These are phyloP conservation scores for Echinometra lucunter DNA, from an alignment of 53 echinoderm and acorn worm species.

Conservation along the genomic window DNA sequence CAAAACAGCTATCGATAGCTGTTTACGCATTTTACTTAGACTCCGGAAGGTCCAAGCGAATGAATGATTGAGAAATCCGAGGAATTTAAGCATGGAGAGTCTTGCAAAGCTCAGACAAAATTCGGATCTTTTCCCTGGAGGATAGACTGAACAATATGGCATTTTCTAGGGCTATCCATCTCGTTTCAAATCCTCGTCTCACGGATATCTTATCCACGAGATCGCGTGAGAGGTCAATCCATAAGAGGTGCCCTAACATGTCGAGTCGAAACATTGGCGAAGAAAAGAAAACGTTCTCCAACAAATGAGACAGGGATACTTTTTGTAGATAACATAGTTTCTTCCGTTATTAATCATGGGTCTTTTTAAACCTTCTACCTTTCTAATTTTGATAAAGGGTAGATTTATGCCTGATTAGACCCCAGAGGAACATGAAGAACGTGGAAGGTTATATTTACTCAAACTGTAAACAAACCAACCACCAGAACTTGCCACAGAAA, in stretches of 20 bases:
- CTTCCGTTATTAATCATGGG: too few relatives aligned
- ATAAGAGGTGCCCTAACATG: neutral
- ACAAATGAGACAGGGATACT: neutral
- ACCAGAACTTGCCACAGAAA: too few relatives aligned
- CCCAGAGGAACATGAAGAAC: too few relatives aligned
- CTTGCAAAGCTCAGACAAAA: neutral
- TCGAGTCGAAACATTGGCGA: neutral
- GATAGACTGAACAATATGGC: neutral
- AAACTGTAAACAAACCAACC: too few relatives aligned
- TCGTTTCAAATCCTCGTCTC: constrained; percentile 7
- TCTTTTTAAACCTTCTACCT: too few relatives aligned
- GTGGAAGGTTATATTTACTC: too few relatives aligned
- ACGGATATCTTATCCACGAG: constrained; percentile 11
- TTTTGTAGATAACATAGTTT: too few relatives aligned
- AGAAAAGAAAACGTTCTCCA: neutral
- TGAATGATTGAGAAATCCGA: constrained; percentile 15
- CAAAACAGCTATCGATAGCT: neutral
- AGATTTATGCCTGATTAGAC: too few relatives aligned
- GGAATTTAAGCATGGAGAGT: neutral
- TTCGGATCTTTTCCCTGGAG: neutral
- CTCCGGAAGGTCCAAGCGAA: neutral
- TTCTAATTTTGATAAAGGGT: too few relatives aligned
- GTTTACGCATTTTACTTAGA: neutral
- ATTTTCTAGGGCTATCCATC: neutral
- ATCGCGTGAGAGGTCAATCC: neutral